phyloP scores from a whole-genome alignment of 2,888 invertebrate genomes.

The Andrena camellia region DNA sequence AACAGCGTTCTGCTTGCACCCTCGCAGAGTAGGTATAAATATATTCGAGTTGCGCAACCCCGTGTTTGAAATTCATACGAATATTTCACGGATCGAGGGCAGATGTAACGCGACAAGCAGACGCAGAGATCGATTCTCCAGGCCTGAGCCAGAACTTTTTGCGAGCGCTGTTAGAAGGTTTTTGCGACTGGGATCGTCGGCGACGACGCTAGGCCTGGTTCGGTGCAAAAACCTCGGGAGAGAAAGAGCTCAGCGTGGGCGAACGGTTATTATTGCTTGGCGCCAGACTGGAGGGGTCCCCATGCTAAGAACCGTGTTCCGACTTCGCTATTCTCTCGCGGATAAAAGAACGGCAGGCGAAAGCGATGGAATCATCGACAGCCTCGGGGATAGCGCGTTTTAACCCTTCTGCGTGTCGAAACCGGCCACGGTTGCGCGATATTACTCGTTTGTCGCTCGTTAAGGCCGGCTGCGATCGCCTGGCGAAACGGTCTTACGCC shows the following conservation, averaged over 20 bases:
- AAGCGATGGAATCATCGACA: slow-evolving; percentile 56
- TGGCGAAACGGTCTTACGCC: too few species aligned
- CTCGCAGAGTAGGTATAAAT: not conserved
- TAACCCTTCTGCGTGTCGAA: slow-evolving; percentile 20
- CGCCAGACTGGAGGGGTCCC: slow-evolving; percentile 76
- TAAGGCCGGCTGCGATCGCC: not conserved
- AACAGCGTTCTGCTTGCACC: not conserved
- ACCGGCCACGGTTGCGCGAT: slow-evolving; percentile 17
- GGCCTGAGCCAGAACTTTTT: slow-evolving; percentile 28
- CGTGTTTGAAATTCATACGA: slow-evolving; percentile 22
- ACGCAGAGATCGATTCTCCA: slow-evolving; percentile 57
- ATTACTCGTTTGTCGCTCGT: slow-evolving; percentile 18
- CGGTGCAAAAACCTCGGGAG: slow-evolving; percentile 69
- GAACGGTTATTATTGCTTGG: slow-evolving; percentile 81
- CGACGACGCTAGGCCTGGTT: slow-evolving; percentile 17
- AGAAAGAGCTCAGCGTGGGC: slow-evolving; percentile 76
- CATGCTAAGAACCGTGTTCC: slow-evolving; percentile 63
- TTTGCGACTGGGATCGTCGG: slow-evolving; percentile 34
- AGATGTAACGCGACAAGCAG: slow-evolving; percentile 34
- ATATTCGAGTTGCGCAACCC: not conserved
- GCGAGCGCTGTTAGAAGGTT: slow-evolving; percentile 19
- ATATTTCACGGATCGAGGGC: slow-evolving; percentile 9
- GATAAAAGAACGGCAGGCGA: slow-evolving; percentile 52
- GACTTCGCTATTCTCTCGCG: slow-evolving; percentile 50
- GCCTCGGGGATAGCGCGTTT: slow-evolving; percentile 34